A percentile compares a stretch with the other conserved stretches of the same genome.
These are phyloP conservation scores for Diadema setosum DNA, from an alignment of 35 echinoderm and acorn worm species.

Conservation along the genomic window DNA sequence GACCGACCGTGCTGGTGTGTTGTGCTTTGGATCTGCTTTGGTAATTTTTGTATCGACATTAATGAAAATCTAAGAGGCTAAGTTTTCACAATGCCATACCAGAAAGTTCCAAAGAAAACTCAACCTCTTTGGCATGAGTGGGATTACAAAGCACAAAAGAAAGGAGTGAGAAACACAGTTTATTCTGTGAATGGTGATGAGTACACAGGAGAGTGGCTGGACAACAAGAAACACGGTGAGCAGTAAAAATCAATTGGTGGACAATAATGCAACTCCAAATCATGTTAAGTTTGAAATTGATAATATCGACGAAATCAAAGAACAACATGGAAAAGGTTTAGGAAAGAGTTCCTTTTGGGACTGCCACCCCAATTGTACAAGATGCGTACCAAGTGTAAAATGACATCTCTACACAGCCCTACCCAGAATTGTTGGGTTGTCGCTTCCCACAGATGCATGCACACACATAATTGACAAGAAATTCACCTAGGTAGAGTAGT, in stretches of 20 bases:
- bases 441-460: no score
- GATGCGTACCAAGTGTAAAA: no score
- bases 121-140: slow-evolving; percentile 99
- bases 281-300: no score
- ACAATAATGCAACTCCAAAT: neutral
- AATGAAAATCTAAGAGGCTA: no score
- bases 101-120: slow-evolving; percentile 72
- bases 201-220: slow-evolving; percentile 97
- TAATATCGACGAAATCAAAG: no score
- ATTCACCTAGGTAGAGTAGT: no score
- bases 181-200: slow-evolving; percentile 99
- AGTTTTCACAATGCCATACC: slow-evolving; percentile 91
- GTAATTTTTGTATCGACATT: no score
- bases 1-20: no score
- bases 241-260: neutral
- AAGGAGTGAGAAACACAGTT: slow-evolving; percentile 78
- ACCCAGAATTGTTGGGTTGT: no score
- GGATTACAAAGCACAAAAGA: slow-evolving; percentile 99
- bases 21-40: no score
- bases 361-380: neutral
- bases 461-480: no score
- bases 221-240: slow-evolving; percentile 98
- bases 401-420: no score
- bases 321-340: neutral
- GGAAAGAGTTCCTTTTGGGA: neutral